Evolutionary conservation across 2,888 invertebrate genomes (phyloP), one percentile per base, ranked within the genome.

Genomic region (Beris morrisii): DNA sequence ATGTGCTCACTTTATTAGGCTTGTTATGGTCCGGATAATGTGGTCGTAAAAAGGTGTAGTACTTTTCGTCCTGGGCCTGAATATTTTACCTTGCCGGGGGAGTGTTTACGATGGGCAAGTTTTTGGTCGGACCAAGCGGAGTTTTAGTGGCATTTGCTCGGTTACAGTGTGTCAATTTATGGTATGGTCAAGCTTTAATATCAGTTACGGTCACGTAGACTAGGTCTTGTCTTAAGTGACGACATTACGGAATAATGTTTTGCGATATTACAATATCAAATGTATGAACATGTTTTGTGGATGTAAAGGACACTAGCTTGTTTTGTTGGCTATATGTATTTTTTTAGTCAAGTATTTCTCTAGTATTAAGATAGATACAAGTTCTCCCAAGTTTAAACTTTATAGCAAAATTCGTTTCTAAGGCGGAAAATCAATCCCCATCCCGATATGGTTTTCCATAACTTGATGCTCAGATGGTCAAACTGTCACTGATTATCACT

Each of bases 1-100:
- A 53, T 65, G 65, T 65, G 61, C 55, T 69, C 69, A 69, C 67
- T 67, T 69, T 67, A 69, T 69, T 69, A 65, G 65, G 69, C 69
- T 65, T 54, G 69, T 69, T 69, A 69, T 67, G 56, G 69, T 50
- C 63, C 9, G 63, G 65, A 65, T 69, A 69, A 69, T 69, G 69
- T 48, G 44, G 61, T 67, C 69, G 46, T 69, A 69, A 69, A 69
- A 69, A 65, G 44, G 46, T 53, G 45, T 64, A 64, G 38, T 38
- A 38, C 38, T 38, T 44, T 45, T 54, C 53, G 46, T 53, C 45
- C 44, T 64, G 53, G 53, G 44, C 53, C 53, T 64, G 54, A 44
- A 64, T 54, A 53, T 64, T 54, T 53, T 44, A 32, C 54, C 38
- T 64, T 31, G 15, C 28, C 53, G n/a, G 54, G 48, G 30, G 50